Base-by-base conservation (phyloP, 92 coral and sea anemone species). In the Pocillopora grandis region DNA sequence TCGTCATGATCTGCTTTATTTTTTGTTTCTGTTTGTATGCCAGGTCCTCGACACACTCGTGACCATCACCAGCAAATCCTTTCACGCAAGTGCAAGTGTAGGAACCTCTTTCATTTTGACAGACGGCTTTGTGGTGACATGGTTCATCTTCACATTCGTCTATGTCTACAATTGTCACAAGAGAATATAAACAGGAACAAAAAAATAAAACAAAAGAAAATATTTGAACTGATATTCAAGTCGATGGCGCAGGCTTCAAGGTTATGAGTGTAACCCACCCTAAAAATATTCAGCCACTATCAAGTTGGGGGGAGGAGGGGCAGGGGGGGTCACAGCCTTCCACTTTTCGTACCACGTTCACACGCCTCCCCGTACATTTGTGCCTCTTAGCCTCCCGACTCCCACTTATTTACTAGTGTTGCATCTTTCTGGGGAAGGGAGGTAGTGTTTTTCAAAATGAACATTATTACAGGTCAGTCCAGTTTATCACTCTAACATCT, bases 1-100 rank as follows among this genome's bases (percentile, higher is more conserved):
- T 56, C 37, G 62, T 86, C 12, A 75, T 65, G 71, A 49, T 64
- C 65, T 21, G 77, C 68, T 71, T 65, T 8, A 72, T 82, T 57
- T 86, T 66, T 58, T 79, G 42, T 23, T 82, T 36, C 76, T 90
- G 92, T 23, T 77, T 59, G 76, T 85, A 75, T 3, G 82, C 85
- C 58, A 76, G 67, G 80, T 86, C 90, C 23, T 70, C 72, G 5
- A 76, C 80, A 62, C 92, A 90, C 33, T 81, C 76, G 8, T 18
- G 31, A 7, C 92, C 92, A 48, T 90, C 90, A 6, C 92, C 92
- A n/a, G 92, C 92, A 37, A 59, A 90, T 42, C 92, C 92, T 19
- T 76, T 58, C 18, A 37, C 67, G 77, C 92, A 90, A 17, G 72
- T 27, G 78, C 92, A 90, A 19, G 61, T 62, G 82, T 69, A 90